Evolutionary conservation across 2,888 invertebrate genomes (phyloP).

Genomic region (Halictus quadricinctus): DNA sequence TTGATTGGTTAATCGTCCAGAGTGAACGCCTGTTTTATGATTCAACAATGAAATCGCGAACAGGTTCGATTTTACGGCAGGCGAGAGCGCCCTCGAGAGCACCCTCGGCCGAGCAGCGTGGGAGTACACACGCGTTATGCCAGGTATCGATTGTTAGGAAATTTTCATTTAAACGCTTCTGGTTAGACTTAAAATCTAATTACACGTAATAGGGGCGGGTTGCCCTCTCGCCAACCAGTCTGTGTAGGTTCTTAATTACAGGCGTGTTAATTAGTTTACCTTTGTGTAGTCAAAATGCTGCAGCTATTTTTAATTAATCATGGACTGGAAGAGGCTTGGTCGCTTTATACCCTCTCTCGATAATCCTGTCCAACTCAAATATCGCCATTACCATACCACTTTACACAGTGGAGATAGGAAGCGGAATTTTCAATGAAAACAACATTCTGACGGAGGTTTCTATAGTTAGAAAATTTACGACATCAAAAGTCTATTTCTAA

Average conservation of each 20-base stretch:
- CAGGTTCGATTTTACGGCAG: background rate
- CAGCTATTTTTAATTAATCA: conserved; percentile 18
- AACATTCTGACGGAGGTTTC: background rate
- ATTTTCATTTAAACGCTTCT: background rate
- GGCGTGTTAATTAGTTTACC: conserved; percentile 9
- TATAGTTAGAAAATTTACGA: background rate
- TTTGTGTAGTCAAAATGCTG: conserved; percentile 7
- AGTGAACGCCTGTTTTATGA: background rate
- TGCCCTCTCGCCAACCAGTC: background rate
- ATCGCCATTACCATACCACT: background rate
- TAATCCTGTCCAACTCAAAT: background rate
- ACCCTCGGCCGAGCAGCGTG: background rate
- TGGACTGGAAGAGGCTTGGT: background rate
- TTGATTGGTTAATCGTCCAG: conserved; percentile 42
- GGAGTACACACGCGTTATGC: background rate
- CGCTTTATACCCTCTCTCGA: background rate
- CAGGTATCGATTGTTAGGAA: background rate
- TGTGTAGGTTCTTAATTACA: conserved; percentile 5
- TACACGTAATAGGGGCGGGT: background rate
- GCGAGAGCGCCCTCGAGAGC: background rate
- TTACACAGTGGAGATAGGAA: background rate
- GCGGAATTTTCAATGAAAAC: background rate
- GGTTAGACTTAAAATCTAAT: conserved; percentile 15
- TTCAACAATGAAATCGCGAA: conserved; percentile 6
- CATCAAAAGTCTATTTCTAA: background rate